Percentiles rank a stretch among this genome's conserved stretches.
Evolutionary conservation across 1,140 invertebrate genomes (phyloP).

Genomic region (Heterodera schachtii): DNA sequence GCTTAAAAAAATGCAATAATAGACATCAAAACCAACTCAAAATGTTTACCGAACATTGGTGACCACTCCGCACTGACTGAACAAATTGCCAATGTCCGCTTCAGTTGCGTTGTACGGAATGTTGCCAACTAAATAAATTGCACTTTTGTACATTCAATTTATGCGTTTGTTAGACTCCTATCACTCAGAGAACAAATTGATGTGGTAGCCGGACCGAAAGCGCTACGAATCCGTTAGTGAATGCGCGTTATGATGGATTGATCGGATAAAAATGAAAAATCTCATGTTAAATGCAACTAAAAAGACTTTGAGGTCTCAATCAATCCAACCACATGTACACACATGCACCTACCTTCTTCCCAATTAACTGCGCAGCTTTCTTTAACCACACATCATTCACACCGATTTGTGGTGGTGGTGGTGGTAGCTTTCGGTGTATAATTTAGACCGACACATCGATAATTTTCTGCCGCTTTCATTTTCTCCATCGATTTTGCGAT

Average conservation of each 20-base stretch:
- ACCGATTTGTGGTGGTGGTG: neutral
- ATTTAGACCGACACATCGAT: neutral
- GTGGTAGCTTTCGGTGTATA: neutral
- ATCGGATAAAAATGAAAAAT: neutral
- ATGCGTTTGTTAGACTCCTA: neutral
- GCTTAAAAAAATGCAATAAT: constrained; percentile 68
- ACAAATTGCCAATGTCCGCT: constrained; percentile 97
- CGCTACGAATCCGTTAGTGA: constrained; percentile 2
- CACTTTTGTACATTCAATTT: neutral
- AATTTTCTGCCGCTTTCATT: constrained; percentile 12
- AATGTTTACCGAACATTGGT: constrained; percentile 44
- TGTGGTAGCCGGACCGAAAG: neutral
- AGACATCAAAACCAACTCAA: neutral
- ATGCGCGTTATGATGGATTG: neutral
- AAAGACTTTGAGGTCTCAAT: neutral
- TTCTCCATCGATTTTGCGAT: neutral
- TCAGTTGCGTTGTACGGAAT: constrained; percentile 99
- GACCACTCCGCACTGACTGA: constrained; percentile 93
- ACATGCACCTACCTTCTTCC: constrained; percentile 12
- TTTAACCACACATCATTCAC: neutral
- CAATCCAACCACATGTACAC: constrained; percentile 4
- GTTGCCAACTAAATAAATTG: constrained; percentile 22
- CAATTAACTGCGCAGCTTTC: neutral
- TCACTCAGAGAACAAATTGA: neutral
- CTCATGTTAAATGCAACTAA: neutral